Evolutionary conservation across 2,113 vertebrate genomes (phyloP).

Genomic region (Trochalopteron elliotii): DNA sequence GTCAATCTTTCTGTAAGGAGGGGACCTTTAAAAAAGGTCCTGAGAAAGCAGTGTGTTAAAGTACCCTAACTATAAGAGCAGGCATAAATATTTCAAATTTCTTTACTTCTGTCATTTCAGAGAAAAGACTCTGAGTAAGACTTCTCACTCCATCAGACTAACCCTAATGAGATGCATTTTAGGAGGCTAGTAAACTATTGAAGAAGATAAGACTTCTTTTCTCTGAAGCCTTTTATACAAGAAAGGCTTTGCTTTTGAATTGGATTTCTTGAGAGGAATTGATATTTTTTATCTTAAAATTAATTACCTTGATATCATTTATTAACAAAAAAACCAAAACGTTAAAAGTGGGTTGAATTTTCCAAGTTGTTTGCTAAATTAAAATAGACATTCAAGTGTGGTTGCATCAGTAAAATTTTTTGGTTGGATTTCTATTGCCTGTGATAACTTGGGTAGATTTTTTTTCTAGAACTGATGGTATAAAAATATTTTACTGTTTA

Average conservation of each 20-base stretch:
- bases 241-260: background rate
- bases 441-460: background rate
- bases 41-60: rapidly evolving
- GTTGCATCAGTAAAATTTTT: background rate
- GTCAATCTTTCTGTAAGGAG: background rate
- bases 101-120: background rate
- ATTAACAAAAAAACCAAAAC: background rate
- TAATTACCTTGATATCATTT: background rate
- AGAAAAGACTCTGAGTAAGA: background rate
- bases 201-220: background rate
- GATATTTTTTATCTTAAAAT: background rate
- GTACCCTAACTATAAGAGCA: background rate
- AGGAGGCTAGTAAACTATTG: background rate
- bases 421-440: background rate
- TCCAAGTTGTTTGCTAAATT: background rate
- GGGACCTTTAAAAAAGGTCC: background rate
- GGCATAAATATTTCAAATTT: background rate
- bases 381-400: background rate
- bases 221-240: background rate
- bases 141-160: background rate
- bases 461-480: background rate
- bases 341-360: background rate
- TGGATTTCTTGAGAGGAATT: background rate
- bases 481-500: background rate
- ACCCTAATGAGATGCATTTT: background rate